Percentiles rank a stretch among this genome's conserved stretches.
Evolutionary conservation across 2,888 invertebrate genomes (phyloP).

Genomic region (Nemotelus pantherinus): DNA sequence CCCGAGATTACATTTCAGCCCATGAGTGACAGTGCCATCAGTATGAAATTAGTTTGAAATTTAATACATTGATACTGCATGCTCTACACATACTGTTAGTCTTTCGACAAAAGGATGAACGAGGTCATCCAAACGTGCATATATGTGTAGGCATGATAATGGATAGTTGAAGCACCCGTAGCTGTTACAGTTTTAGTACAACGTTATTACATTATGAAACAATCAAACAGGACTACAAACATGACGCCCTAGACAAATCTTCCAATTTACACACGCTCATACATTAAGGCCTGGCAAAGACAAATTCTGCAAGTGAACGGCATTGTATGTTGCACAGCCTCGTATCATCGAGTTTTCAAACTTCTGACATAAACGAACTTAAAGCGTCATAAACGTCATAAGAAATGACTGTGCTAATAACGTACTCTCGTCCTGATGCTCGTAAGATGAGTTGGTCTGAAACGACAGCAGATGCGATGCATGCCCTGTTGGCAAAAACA

Average conservation of each 20-base stretch:
- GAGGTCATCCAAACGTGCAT: conserved; percentile 1
- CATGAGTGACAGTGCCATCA: neutral
- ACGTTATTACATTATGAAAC: conserved; percentile 28
- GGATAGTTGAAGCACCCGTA: neutral
- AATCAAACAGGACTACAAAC: conserved; percentile 18
- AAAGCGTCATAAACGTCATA: neutral
- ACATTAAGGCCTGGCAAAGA: neutral
- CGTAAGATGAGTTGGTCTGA: too few relatives aligned
- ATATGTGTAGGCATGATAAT: neutral
- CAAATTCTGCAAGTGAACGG: neutral
- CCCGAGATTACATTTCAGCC: conserved; percentile 16
- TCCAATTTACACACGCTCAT: neutral
- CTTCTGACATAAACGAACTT: conserved; percentile 19
- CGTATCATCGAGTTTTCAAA: neutral
- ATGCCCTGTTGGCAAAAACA: too few relatives aligned
- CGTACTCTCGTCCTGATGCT: neutral
- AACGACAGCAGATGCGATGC: too few relatives aligned
- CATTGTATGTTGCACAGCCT: neutral
- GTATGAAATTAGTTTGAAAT: too few relatives aligned
- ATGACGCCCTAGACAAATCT: conserved; percentile 14
- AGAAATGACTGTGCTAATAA: conserved; percentile 22
- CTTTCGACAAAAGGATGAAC: neutral
- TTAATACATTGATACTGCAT: too few relatives aligned
- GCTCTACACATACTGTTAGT: too few relatives aligned
- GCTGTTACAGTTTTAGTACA: conserved; percentile 8